Evolutionary conservation across 2,797 vertebrate genomes (phyloP).

Genomic region (Craterocephalus amniculus): DNA sequence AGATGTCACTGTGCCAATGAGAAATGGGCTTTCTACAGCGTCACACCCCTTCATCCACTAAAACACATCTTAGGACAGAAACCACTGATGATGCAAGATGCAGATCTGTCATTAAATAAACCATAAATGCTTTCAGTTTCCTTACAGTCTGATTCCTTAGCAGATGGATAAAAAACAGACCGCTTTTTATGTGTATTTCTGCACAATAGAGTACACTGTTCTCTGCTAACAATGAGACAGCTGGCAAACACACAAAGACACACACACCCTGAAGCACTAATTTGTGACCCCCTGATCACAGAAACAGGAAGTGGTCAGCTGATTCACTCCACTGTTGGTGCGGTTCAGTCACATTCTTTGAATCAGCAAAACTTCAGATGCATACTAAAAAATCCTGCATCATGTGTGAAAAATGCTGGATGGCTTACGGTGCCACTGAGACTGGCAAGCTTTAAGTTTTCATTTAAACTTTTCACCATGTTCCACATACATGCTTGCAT

Average conservation of each 20-base stretch:
- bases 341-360: conserved; percentile 55
- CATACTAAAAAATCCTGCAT: conserved; percentile 13
- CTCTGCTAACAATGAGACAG: conserved; percentile 40
- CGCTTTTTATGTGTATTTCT: conserved; percentile 2
- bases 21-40: conserved; percentile 22
- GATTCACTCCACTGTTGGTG: conserved; percentile 46
- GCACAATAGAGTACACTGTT: conserved; percentile 42
- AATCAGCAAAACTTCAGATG: conserved; percentile 37
- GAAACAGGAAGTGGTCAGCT: conserved; percentile 60
- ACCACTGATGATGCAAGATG: conserved; percentile 14
- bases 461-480: not conserved
- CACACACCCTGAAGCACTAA: conserved; percentile 19
- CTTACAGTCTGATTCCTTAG: not conserved
- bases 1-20: conserved; percentile 70
- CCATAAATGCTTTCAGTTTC: not conserved
- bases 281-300: conserved; percentile 46
- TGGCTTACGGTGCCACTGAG: not conserved
- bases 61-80: conserved; percentile 1
- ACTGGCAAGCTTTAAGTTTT: conserved; percentile 2
- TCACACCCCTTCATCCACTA: conserved; percentile 49
- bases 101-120: conserved; percentile 6
- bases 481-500: not conserved
- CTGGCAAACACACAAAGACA: conserved; percentile 12
- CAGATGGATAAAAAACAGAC: not conserved
- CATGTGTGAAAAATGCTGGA: conserved; percentile 21